These are phyloP conservation scores for Morus bassanus DNA, from an alignment of 2,797 vertebrate species.

Conservation along the genomic window DNA sequence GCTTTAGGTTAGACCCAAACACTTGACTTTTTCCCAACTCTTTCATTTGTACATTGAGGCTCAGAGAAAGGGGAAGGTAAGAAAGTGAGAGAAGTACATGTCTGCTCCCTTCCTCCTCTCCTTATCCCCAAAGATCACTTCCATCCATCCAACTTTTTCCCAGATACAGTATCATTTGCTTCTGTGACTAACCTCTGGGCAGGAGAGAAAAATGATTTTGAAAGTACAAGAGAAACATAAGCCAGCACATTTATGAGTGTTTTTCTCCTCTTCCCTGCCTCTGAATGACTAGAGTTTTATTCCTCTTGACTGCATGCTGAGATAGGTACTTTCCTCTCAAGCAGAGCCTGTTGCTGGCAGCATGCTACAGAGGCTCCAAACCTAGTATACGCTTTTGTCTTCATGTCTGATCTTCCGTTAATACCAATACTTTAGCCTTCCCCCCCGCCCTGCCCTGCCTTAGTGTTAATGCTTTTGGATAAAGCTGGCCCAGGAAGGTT, in stretches of 20 bases:
- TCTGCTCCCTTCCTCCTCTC: background rate
- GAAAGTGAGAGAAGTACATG: background rate
- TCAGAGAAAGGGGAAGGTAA: background rate
- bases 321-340: slow-evolving; percentile 53
- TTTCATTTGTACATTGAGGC: background rate
- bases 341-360: slow-evolving; percentile 22
- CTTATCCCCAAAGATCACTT: background rate
- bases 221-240: slow-evolving; percentile 48
- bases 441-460: background rate
- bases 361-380: background rate
- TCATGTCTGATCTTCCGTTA: slow-evolving; percentile 31
- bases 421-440: background rate
- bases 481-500: background rate
- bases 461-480: background rate
- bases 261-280: slow-evolving; percentile 50
- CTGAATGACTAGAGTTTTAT: slow-evolving; percentile 59
- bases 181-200: slow-evolving; percentile 35
- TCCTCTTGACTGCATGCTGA: slow-evolving; percentile 35
- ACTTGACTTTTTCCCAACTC: background rate
- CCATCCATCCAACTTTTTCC: background rate
- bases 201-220: slow-evolving; percentile 40
- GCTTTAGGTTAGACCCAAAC: background rate
- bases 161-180: slow-evolving; percentile 17
- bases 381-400: background rate
- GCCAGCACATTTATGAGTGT: slow-evolving; percentile 56